Percentiles rank a stretch among this genome's conserved stretches.
Evolutionary conservation across 2,888 invertebrate genomes (phyloP).

Genomic region (Andrena bucephala): DNA sequence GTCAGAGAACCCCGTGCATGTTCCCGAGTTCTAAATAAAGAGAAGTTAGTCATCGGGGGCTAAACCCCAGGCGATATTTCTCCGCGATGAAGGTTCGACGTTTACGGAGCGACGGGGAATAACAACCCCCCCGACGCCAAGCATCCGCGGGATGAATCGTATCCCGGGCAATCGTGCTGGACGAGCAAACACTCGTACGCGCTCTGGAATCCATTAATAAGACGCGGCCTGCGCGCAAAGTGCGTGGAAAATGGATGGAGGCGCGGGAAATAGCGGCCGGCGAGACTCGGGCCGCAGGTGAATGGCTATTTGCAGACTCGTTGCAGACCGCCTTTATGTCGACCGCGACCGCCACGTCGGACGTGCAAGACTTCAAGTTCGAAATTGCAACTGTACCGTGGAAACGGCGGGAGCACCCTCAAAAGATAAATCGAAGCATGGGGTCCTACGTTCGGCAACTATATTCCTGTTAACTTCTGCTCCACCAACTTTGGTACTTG

Average conservation of each 20-base stretch:
- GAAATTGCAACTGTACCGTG: conserved; percentile 36
- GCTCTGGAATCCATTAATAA: conserved; percentile 73
- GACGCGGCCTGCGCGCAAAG: conserved; percentile 55
- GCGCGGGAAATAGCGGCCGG: conserved; percentile 15
- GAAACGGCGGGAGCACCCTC: conserved; percentile 10
- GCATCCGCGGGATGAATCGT: conserved; percentile 19
- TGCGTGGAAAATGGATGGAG: conserved; percentile 60
- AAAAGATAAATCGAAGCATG: conserved; percentile 24
- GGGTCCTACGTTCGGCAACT: not conserved
- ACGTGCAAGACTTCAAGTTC: conserved; percentile 27
- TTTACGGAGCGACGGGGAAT: conserved; percentile 28
- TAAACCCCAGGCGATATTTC: conserved; percentile 28
- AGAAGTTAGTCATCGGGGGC: not conserved
- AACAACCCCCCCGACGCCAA: conserved; percentile 23
- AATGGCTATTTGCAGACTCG: conserved; percentile 51
- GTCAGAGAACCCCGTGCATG: not conserved
- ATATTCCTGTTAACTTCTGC: conserved; percentile 22
- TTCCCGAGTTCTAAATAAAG: conserved; percentile 4
- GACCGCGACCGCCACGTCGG: not conserved
- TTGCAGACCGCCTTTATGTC: conserved; percentile 29
- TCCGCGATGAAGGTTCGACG: conserved; percentile 5
- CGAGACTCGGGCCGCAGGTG: conserved; percentile 31
- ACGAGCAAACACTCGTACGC: conserved; percentile 58
- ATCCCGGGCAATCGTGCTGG: conserved; percentile 44
- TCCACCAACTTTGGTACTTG: not conserved